Conservation (phyloP, 2,888 invertebrate genomes). For the Spodoptera picta region DNA sequence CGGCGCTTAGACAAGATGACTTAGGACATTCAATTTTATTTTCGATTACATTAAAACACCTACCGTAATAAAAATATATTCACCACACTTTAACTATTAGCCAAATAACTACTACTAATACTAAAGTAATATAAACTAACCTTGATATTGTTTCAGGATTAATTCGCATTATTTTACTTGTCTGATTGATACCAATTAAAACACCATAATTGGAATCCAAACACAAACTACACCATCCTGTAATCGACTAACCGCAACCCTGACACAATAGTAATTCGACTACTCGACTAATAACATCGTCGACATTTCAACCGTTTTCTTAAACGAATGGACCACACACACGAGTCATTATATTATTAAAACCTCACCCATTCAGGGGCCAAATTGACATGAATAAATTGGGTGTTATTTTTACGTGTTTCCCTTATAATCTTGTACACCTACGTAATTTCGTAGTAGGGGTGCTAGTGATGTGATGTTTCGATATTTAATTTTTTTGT, state of each 20-base stretch:
- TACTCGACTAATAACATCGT: conserved; percentile 43
- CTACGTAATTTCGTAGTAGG: conserved; percentile 62
- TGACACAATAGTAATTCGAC: conserved; percentile 28
- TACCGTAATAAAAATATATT: no score
- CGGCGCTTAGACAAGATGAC: no score
- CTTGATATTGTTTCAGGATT: no score
- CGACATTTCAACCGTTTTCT: conserved; percentile 48
- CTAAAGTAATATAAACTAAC: no score
- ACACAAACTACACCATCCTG: not conserved
- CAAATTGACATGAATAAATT: conserved; percentile 78
- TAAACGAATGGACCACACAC: conserved; percentile 56
- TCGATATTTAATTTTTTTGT: conserved; percentile 15
- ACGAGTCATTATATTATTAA: conserved; percentile 57
- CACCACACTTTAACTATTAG: no score
- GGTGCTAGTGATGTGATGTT: conserved; percentile 33
- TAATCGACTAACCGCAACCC: conserved; percentile 9
- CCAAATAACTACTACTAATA: no score
- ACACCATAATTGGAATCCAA: no score
- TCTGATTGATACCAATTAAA: no score
- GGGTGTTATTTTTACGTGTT: conserved; percentile 61
- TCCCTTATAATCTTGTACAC: conserved; percentile 70
- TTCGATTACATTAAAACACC: no score
- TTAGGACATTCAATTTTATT: no score
- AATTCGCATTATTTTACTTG: no score
- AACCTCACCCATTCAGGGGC: conserved; percentile 70